Evolutionary conservation across 1,140 invertebrate species (phyloP), one percentile per base, ranked within the genome.

Genomic region (Phocides pigmalion): DNA sequence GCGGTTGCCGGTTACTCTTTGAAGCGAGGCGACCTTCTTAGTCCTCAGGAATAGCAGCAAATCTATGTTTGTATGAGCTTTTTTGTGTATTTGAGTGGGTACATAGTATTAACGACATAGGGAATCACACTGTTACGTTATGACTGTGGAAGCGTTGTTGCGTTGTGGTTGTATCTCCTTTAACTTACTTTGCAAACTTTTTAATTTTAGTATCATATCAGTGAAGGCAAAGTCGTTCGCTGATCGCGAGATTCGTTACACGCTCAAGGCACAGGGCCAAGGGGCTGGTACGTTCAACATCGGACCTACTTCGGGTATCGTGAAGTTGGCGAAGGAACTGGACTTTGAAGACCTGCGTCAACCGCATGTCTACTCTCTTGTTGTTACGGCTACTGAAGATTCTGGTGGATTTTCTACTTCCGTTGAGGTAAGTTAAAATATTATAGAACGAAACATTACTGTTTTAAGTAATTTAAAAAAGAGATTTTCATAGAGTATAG

Each of bases 211-310:
- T 82, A 98, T 98, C 37, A 98, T 98, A 87, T 98, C 97, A 37
- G 97, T 98, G 59, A 98, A 98, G 92, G 97, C 98, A 0, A 98
- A 98, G 89, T 98, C 97, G 3, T 98, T 98, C 88, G 97, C 98
- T 51, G 97, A 98, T 91, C 95, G 97, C 28, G 97, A 98, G 87
- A 98, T 98, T 69, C 94, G 97, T 1, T 98, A 98, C 90, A 98
- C 97, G 0, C 81, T 98, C 64, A 98, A 98, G 91, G 97, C 97
- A 2, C 96, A 98, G 92, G 97, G 97, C 3, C 97, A 97, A 92
- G 98, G 97, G 1, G 97, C 97, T 6, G 97, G 97, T 14, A 98
- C 97, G 0, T 98, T 98, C 80, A 98, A 98, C 87, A 98, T 98
- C 76, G 97, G 97, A 2, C 96, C 97, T 3, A 97, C 96, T 15